Evolutionary conservation across 2,888 invertebrate genomes (phyloP).

Genomic region (Steinernema scapterisci): DNA sequence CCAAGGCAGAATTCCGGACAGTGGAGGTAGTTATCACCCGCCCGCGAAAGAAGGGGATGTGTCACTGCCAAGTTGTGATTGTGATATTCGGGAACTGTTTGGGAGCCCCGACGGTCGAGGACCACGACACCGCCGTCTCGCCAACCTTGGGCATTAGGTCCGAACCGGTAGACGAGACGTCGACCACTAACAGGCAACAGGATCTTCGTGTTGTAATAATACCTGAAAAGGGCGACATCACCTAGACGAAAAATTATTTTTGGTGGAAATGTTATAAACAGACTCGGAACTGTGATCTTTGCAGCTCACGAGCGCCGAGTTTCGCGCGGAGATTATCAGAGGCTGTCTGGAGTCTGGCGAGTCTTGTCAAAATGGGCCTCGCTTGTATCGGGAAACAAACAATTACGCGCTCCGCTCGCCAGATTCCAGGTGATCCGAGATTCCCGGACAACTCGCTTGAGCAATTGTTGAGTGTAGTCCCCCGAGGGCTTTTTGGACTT

Average conservation of each 20-base stretch:
- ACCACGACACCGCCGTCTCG: slow-evolving; percentile 61
- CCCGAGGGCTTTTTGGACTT: no score
- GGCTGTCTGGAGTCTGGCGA: no score
- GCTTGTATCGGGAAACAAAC: no score
- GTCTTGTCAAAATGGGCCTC: no score
- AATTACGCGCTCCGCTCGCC: no score
- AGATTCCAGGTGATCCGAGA: no score
- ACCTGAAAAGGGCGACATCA: slow-evolving; percentile 71
- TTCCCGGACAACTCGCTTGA: neutral
- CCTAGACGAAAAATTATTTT: neutral
- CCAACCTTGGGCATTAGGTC: slow-evolving; percentile 81
- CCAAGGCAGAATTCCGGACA: slow-evolving; percentile 6
- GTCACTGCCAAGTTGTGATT: neutral
- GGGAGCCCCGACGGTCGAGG: slow-evolving; percentile 4
- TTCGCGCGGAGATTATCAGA: no score
- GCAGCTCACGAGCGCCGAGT: no score
- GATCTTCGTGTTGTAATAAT: slow-evolving; percentile 80
- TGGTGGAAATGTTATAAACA: neutral
- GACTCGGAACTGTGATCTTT: neutral
- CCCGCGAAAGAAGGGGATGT: neutral
- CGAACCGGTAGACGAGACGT: slow-evolving; percentile 81
- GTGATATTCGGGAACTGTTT: neutral
- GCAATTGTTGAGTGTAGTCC: no score
- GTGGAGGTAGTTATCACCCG: slow-evolving; percentile 29
- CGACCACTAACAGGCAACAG: slow-evolving; percentile 79